Conservation (phyloP, 2,113 vertebrate genomes). For the Saccopteryx bilineata region DNA sequence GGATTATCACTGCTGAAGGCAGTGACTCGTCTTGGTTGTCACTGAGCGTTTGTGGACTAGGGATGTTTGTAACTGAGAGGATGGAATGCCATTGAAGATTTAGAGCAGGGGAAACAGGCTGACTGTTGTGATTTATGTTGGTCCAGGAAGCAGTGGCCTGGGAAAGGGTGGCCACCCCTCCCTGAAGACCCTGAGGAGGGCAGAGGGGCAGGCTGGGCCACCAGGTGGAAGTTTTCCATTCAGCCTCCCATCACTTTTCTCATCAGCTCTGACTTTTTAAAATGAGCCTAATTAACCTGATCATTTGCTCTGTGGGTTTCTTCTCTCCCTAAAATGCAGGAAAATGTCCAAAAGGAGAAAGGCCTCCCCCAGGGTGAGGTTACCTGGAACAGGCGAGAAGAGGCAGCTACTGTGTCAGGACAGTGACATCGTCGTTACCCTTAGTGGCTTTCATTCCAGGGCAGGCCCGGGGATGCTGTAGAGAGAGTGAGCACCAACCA, state of each 20-base stretch:
- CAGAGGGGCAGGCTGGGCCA: not conserved
- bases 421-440: not conserved
- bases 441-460: not conserved
- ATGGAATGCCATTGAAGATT: not conserved
- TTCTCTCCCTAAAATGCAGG: not conserved
- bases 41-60: not conserved
- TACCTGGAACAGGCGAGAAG: not conserved
- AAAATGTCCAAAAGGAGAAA: not conserved
- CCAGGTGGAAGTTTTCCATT: not conserved
- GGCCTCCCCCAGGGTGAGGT: not conserved
- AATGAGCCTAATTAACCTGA: not conserved
- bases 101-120: too few species aligned
- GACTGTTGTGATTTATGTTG: not conserved
- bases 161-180: not conserved
- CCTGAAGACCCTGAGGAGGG: not conserved
- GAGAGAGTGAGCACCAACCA: rapidly evolving
- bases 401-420: not conserved
- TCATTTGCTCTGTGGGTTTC: not conserved
- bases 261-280: not conserved
- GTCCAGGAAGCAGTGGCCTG: not conserved
- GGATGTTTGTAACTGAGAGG: not conserved
- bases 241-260: not conserved
- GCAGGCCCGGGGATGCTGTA: not conserved
- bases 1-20: not conserved
- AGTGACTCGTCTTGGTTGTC: not conserved